Base-by-base conservation (phyloP, 2,888 invertebrate species). In the Rhogogaster chlorosoma region DNA sequence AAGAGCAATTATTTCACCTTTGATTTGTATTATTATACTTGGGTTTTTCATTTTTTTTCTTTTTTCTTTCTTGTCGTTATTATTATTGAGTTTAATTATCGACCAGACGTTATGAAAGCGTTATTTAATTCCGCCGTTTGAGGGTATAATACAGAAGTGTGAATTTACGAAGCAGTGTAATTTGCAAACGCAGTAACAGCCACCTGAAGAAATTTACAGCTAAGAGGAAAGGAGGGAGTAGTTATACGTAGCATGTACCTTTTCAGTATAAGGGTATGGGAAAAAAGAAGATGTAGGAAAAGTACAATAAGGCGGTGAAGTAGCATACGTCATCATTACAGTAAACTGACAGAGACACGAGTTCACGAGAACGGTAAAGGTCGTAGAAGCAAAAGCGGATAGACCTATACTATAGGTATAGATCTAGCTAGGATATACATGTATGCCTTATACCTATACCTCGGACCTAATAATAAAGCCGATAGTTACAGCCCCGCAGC, bases 401-500 rank as follows among this genome's bases (percentile, higher is more conserved):
- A 61, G 26, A 29, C n/a, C 53, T 61, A 22, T 26, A 61, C 53
- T 61, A 22, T 26, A 61, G 61, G 12, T 26, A 26, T 9, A 2
- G 26, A 61, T 18, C 12, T 22, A 26, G 22, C 9, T 61, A 12
- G 12, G 22, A 22, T 61, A 61, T 61, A 29, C 26, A 61, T 61
- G 61, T 61, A 61, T 61, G 61, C 61, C 9, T 61, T 49, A 49
- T 53, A 73, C 9, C n/a, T 73, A 73, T 73, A 73, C 15, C 15
- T 80, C 80, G 80, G 80, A 80, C 80, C 83, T 49, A 70, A 83
- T 83, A 83, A 83, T 70, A 64, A 83, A 83, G 83, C 83, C 67
- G 83, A 83, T 83, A 38, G 45, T 83, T 64, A 29, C 67, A 57
- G 64, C 49, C 77, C 80, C 36, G 78, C 77, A 57, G 49, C 82